phyloP scores from a whole-genome alignment of 2,888 invertebrate species.

The Elysia crispata region DNA sequence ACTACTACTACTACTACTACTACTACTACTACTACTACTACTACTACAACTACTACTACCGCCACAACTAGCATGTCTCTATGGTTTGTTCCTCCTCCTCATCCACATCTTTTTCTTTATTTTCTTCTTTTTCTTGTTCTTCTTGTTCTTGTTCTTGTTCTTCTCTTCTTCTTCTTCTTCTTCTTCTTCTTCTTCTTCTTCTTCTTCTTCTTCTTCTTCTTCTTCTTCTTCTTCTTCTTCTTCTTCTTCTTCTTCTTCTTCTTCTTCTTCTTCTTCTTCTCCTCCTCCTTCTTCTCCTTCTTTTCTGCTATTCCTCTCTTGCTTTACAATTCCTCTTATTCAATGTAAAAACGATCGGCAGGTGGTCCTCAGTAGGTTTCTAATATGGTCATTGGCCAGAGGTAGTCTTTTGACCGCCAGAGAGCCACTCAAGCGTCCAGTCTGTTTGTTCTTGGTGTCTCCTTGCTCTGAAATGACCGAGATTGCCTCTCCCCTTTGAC shows the following conservation, averaged over 20 bases:
- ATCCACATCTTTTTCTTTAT: background rate
- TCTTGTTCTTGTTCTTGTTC: background rate
- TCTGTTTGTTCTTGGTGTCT: too few relatives aligned
- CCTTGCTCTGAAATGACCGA: too few relatives aligned
- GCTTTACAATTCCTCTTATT: too few relatives aligned
- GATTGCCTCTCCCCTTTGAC: too few relatives aligned
- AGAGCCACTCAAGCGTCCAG: too few relatives aligned
- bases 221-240: background rate
- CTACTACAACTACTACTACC: too few relatives aligned
- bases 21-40: conserved; percentile 19
- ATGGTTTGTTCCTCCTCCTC: background rate
- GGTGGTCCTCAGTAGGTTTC: too few relatives aligned
- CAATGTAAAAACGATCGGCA: too few relatives aligned
- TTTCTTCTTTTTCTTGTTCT: background rate
- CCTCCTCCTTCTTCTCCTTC: too few relatives aligned
- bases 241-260: background rate
- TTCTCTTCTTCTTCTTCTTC: background rate
- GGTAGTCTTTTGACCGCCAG: too few relatives aligned
- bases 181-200: background rate
- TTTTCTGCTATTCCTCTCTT: background rate
- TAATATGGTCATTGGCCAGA: too few relatives aligned
- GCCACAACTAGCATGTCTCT: background rate
- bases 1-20: conserved; percentile 19
- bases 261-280: too few relatives aligned
- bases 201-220: background rate